Conservation (phyloP, 2,888 invertebrate genomes). For the Cosmia trapezina region DNA sequence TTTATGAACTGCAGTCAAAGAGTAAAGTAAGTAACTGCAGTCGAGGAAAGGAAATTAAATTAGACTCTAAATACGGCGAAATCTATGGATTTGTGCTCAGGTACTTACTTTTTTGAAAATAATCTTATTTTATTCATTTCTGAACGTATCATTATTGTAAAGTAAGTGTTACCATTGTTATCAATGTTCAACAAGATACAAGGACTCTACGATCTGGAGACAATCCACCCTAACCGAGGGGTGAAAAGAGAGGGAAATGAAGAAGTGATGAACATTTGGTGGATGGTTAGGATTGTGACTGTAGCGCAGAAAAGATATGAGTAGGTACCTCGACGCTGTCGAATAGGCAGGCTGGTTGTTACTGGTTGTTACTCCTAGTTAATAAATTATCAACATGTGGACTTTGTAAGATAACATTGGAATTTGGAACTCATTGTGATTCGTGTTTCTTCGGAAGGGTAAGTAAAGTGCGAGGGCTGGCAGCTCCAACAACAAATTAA, state of each 20-base stretch:
- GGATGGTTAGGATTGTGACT: neutral
- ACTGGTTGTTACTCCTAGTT: neutral
- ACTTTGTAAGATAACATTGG: neutral
- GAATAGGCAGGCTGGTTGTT: neutral
- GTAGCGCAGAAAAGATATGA: neutral
- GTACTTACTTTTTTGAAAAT: neutral
- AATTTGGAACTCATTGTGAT: neutral
- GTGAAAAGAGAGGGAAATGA: neutral
- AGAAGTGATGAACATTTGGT: neutral
- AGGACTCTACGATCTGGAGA: neutral
- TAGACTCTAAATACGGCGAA: neutral
- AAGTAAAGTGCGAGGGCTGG: neutral
- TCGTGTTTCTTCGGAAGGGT: neutral
- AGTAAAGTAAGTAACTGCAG: too few species aligned
- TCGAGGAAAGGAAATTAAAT: too few species aligned
- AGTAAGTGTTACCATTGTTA: neutral
- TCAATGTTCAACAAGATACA: too few species aligned
- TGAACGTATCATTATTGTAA: neutral
- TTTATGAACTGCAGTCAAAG: too few species aligned
- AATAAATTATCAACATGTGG: neutral
- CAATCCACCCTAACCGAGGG: neutral
- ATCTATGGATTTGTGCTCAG: neutral
- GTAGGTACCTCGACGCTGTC: too few species aligned
- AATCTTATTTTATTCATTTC: neutral
- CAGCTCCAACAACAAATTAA: neutral